Base-by-base conservation (phyloP, 1,140 invertebrate genomes). In the Drosophila pandora region DNA sequence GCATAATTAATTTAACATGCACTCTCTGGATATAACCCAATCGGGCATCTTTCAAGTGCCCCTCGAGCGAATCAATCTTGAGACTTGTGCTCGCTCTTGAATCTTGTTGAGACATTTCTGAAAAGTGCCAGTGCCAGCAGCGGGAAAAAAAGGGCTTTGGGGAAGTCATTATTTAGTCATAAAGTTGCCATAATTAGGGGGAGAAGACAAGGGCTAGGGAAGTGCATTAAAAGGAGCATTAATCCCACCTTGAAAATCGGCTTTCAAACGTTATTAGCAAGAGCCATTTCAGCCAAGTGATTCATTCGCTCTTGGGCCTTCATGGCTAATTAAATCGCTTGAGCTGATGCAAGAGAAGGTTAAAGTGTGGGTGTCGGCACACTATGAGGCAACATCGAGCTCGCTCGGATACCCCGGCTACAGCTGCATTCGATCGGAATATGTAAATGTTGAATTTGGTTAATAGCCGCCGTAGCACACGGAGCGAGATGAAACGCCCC, bases 1-100 rank as follows among this genome's bases (percentile, higher is more conserved):
- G 64, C 74, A 85, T 85, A 85, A 85, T 85, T 85, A 82, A 82
- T 87, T 85, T 82, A 76, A 87, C 69, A 87, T 85, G 82, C 81
- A 87, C 77, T 80, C 77, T 80, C 69, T 63, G 55, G 50, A 57
- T 69, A 49, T 69, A 81, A 73, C 48, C 74, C 47, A 85, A 78
- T 75, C 74, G 74, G 73, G 69, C 61, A 55, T 63, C 62, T 68
- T 64, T 81, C 63, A 78, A 85, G 81, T 82, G 78, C 32, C 67
- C 71, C 81, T 85, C 59, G 39, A 77, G 45, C 62, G 79, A 81
- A 56, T 81, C 79, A 80, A 77, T 76, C 60, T 62, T 69, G 10
- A 69, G 63, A 69, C 69, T 69, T 69, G 34, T 22, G 48, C 30
- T 8, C 23, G 68, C 65, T 58, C 45, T 47, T 41, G 34, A 8